Conservation (phyloP, 2,888 invertebrate species). For the Osmoderma eremita region DNA sequence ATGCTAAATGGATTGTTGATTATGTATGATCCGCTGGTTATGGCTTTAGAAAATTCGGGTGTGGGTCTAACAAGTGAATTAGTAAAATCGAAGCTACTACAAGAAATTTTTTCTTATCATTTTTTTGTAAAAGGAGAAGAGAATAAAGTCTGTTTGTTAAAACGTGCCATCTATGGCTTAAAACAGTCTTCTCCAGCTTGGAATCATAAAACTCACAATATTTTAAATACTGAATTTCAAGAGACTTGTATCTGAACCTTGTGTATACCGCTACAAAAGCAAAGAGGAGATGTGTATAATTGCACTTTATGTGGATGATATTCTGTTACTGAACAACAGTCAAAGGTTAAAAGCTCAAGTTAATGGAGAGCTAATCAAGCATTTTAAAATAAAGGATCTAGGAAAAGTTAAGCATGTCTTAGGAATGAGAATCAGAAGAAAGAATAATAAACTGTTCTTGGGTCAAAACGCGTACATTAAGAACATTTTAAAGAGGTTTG, state of each 20-base stretch:
- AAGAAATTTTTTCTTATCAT: too few relatives aligned
- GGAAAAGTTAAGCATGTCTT: conserved; percentile 47
- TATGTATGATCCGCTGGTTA: too few relatives aligned
- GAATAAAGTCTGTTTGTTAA: background rate
- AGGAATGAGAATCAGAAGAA: conserved; percentile 29
- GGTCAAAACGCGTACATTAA: conserved; percentile 49
- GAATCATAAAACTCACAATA: background rate
- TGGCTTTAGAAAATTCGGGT: too few relatives aligned
- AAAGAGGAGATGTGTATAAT: background rate
- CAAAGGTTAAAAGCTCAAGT: conserved; percentile 32
- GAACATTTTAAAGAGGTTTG: conserved; percentile 48
- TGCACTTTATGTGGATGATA: background rate
- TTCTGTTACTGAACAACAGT: background rate
- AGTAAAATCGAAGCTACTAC: background rate
- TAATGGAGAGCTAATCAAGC: conserved; percentile 41
- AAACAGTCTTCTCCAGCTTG: background rate
- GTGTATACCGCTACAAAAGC: background rate
- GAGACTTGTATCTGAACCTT: background rate
- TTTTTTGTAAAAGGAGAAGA: background rate
- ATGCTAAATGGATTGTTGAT: background rate
- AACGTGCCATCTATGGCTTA: background rate
- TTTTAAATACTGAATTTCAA: background rate
- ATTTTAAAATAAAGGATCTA: conserved; percentile 46
- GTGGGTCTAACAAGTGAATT: background rate
- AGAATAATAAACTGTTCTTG: conserved; percentile 38